Conservation (phyloP, 2,113 vertebrate genomes). For the Microtus richardsoni region DNA sequence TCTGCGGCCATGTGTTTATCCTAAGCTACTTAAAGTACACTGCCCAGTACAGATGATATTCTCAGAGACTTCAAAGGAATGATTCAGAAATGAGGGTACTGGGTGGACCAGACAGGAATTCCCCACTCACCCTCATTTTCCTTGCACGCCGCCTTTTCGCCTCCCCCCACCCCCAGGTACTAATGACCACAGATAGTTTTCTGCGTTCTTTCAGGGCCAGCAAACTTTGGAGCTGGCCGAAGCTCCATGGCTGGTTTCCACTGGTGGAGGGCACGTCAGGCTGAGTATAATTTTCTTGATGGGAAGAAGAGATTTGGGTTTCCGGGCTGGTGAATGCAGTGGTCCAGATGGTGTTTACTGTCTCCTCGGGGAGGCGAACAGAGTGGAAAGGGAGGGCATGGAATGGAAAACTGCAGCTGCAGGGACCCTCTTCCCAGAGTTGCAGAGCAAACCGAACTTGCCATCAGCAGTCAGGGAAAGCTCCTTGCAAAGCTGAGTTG, state of each 20-base stretch:
- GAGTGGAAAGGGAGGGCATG: conserved; percentile 30
- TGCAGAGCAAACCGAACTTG: background rate
- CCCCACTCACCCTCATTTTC: background rate
- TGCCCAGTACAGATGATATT: conserved; percentile 13
- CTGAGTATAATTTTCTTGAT: conserved; percentile 49
- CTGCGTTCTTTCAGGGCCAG: background rate
- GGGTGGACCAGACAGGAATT: background rate
- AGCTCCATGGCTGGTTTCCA: conserved; percentile 9
- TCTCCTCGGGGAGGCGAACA: background rate
- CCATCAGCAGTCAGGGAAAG: conserved; percentile 2
- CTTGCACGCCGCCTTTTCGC: background rate
- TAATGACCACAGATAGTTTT: background rate
- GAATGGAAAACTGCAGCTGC: conserved; percentile 48
- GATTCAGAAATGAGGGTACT: background rate
- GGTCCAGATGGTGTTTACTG: conserved; percentile 61
- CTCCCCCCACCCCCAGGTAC: background rate
- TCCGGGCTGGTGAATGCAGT: conserved; percentile 23
- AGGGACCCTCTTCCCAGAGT: background rate
- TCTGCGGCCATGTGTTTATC: conserved; percentile 49
- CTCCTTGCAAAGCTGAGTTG: background rate
- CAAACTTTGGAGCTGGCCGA: conserved; percentile 27
- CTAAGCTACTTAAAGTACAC: conserved; percentile 57
- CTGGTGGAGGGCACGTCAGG: conserved; percentile 16
- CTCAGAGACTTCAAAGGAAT: conserved; percentile 52
- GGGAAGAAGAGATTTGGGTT: conserved; percentile 57